phyloP scores from a whole-genome alignment of 1,140 invertebrate species.

The Planococcus citri region DNA sequence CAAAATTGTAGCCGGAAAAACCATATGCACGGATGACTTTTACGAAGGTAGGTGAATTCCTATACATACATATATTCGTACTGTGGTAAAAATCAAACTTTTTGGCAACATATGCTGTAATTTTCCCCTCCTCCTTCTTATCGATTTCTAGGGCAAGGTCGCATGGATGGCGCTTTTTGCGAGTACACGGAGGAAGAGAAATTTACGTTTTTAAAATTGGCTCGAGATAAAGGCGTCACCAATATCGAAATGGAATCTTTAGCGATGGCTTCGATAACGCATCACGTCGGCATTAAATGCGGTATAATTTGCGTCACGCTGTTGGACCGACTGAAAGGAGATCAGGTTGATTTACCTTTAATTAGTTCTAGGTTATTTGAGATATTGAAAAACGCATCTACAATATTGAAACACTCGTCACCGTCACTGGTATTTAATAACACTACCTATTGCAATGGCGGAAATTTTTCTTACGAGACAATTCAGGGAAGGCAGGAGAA shows the following conservation, averaged over 20 bases:
- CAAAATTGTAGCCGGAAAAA: conserved; percentile 76
- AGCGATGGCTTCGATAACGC: conserved; percentile 83
- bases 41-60: conserved; percentile 80
- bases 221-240: conserved; percentile 68
- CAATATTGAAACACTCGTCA: too few species aligned
- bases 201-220: conserved; percentile 65
- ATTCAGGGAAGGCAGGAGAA: too few species aligned
- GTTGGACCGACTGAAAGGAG: conserved; percentile 84
- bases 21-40: conserved; percentile 93
- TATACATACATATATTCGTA: too few species aligned
- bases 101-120: too few species aligned
- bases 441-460: too few species aligned
- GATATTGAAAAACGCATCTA: too few species aligned
- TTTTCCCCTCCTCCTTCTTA: too few species aligned
- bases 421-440: too few species aligned
- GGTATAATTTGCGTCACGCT: conserved; percentile 90
- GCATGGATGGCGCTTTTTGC: conserved; percentile 94
- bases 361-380: too few species aligned
- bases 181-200: conserved; percentile 83
- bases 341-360: conserved; percentile 61
- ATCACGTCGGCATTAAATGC: conserved; percentile 81
- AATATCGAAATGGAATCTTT: conserved; percentile 98
- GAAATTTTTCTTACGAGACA: too few species aligned
- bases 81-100: too few species aligned
- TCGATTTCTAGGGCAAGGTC: conserved; percentile 43